Conservation (phyloP, 2,888 invertebrate species). For the Sphaerophoria taeniata region DNA sequence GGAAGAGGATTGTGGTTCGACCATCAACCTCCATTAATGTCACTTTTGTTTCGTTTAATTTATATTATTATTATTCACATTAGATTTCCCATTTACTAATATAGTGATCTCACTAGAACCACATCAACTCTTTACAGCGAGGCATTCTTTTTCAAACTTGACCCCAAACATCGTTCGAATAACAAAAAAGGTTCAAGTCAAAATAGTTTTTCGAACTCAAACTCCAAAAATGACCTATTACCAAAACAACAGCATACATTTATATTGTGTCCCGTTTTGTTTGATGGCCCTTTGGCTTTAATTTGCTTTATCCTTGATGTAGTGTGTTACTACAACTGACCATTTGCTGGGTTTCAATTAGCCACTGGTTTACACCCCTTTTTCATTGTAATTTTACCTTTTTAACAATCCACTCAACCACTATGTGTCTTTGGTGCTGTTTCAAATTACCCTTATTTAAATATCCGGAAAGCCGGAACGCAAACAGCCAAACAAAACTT, state of each 20-base stretch:
- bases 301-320: slow-evolving; percentile 20
- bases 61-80: slow-evolving; percentile 37
- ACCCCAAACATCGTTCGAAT: slow-evolving; percentile 28
- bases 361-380: slow-evolving; percentile 58
- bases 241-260: neutral
- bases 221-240: slow-evolving; percentile 36
- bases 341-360: slow-evolving; percentile 66
- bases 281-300: slow-evolving; percentile 65
- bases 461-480: slow-evolving; percentile 51
- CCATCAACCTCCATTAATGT: slow-evolving; percentile 52
- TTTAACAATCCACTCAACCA: slow-evolving; percentile 55
- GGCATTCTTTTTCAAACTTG: slow-evolving; percentile 15
- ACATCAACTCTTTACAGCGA: neutral
- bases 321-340: neutral
- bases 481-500: slow-evolving; percentile 39
- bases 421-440: slow-evolving; percentile 49
- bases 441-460: slow-evolving; percentile 68
- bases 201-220: slow-evolving; percentile 52
- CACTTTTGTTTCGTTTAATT: slow-evolving; percentile 55
- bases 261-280: slow-evolving; percentile 26
- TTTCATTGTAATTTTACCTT: slow-evolving; percentile 58
- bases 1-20: slow-evolving; percentile 25
- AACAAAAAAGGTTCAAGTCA: slow-evolving; percentile 43
- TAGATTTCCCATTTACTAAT: slow-evolving; percentile 16
- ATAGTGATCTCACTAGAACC: neutral